Evolutionary conservation across 2,888 invertebrate species (phyloP), one percentile per base, ranked within the genome.

Genomic region (Crioceris asparagi): DNA sequence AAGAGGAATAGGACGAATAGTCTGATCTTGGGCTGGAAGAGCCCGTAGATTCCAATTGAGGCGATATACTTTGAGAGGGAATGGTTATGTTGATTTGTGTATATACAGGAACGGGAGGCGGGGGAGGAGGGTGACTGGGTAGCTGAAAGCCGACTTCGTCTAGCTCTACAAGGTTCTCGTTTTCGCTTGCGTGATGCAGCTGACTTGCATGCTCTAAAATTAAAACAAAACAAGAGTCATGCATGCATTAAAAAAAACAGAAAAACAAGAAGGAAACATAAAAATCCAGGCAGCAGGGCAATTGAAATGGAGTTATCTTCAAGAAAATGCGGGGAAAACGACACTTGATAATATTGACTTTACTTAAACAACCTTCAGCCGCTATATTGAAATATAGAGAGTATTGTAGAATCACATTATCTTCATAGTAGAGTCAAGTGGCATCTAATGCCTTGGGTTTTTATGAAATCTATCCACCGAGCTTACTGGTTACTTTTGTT

Each of bases 131-230:
- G 16, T 36, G 36, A 23, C 41, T 40, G 10, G 48, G 47, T 21
- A 52, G 35, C 40, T 51, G 48, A 39, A 53, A 40, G 40, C 46
- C 44, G 16, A 49, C 32, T 29, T 50, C 48, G 39, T 49, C 47
- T 33, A 50, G 47, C 40, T 49, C 44, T 29, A 48, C n/a, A n/a
- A 44, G 15, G 15, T 41, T 52, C 46, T 49, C 45, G 15, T 17
- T 38, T 40, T 48, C 32, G 37, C 45, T 50, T 45, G 51, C 47
- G 16, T 47, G 43, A 37, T 38, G 43, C 34, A 49, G 41, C 19
- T 54, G 52, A 52, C 46, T 52, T 25, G 43, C 54, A 53, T 57
- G 57, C 57, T 60, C 62, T 62, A 59, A 54, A 57, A 56, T 45
- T 41, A 42, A 43, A 42, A n/a, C n/a, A 43, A 45, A 41, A 38